Conservation (phyloP, 2,888 invertebrate species). For the Agrochola litura region DNA sequence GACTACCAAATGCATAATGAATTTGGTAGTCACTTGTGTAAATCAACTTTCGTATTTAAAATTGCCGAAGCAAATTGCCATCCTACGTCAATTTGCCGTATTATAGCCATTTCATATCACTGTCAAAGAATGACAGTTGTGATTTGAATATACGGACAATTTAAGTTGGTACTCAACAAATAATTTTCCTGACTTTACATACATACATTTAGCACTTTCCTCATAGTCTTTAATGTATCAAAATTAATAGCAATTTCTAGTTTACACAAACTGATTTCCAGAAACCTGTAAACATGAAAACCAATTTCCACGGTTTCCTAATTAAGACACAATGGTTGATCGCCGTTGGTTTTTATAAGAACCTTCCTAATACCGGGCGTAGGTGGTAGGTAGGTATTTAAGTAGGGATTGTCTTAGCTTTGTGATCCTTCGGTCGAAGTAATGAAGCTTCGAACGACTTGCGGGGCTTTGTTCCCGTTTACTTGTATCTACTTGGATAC, state of each 20-base stretch:
- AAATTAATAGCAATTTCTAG: neutral
- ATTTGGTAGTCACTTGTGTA: neutral
- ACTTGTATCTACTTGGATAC: conserved; percentile 54
- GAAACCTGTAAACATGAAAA: conserved; percentile 2
- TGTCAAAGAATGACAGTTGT: neutral
- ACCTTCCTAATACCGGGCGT: conserved; percentile 55
- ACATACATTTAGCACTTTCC: neutral
- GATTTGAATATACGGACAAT: neutral
- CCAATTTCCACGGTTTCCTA: conserved; percentile 6
- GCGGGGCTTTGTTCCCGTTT: conserved; percentile 61
- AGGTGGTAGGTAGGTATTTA: conserved; percentile 59
- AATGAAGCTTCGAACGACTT: conserved; percentile 67
- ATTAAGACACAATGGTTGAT: conserved; percentile 31
- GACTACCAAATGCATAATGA: neutral
- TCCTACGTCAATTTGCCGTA: too few species aligned
- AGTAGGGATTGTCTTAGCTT: conserved; percentile 67
- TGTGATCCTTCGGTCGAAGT: conserved; percentile 62
- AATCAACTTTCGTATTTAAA: neutral
- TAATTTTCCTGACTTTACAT: neutral
- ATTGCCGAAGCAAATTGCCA: neutral
- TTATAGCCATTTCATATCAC: neutral
- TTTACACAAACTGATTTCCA: neutral
- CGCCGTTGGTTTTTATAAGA: conserved; percentile 41
- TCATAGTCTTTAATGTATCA: neutral
- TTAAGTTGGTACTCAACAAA: neutral